phyloP scores from a whole-genome alignment of 2,113 vertebrate genomes.

The Illadopsis cleaveri region DNA sequence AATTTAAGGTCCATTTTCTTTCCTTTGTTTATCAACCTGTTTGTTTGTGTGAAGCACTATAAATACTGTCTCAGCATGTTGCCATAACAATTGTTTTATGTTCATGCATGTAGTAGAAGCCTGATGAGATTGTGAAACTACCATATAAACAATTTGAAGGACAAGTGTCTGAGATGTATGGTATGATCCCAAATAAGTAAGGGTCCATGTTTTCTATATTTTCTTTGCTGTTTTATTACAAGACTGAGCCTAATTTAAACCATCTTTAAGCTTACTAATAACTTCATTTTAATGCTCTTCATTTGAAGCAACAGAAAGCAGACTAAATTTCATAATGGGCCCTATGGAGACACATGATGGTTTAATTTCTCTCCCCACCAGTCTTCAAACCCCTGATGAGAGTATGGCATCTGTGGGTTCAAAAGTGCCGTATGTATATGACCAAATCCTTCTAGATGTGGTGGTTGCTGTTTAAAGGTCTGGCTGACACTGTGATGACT shows the following conservation, averaged over 20 bases:
- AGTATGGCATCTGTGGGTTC: neutral
- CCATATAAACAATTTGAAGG: neutral
- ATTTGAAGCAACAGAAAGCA: neutral
- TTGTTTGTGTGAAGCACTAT: neutral
- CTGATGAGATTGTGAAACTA: neutral
- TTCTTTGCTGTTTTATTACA: neutral
- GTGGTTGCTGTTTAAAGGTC: neutral
- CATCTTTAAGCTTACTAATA: neutral
- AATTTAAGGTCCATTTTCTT: neutral
- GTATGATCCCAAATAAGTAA: neutral
- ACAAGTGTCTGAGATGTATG: neutral
- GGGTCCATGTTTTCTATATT: neutral
- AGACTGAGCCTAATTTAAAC: neutral
- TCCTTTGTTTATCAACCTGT: neutral
- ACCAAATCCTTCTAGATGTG: neutral
- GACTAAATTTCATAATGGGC: neutral
- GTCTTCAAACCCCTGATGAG: neutral
- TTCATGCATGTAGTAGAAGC: neutral
- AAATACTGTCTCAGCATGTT: neutral
- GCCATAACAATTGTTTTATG: slow-evolving; percentile 24
- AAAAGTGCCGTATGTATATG: neutral
- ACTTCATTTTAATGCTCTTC: neutral
- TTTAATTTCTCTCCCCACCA: neutral
- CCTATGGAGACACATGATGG: neutral
- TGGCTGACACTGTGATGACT: neutral